These are phyloP conservation scores for Noctua pronuba DNA, from an alignment of 2,888 invertebrate species.

Conservation along the genomic window DNA sequence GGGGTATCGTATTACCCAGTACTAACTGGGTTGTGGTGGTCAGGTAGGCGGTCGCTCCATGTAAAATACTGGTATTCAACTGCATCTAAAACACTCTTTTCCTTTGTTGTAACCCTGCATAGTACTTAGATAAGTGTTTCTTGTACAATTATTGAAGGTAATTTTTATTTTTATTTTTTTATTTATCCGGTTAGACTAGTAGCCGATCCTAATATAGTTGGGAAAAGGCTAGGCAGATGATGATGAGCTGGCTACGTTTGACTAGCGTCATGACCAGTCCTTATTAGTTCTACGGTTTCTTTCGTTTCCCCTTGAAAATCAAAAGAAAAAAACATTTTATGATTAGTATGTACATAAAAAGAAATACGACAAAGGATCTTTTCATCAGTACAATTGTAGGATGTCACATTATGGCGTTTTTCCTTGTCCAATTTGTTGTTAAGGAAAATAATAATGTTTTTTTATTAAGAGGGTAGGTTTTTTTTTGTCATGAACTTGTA, in stretches of 20 bases:
- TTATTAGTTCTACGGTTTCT: not conserved
- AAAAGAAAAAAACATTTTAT: not conserved
- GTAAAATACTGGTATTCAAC: no score
- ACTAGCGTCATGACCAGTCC: not conserved
- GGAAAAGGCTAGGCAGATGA: no score
- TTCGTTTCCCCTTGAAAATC: not conserved
- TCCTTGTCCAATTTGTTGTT: conserved; percentile 18
- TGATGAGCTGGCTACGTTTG: not conserved
- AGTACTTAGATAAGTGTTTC: no score
- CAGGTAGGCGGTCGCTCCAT: no score
- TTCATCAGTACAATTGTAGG: not conserved
- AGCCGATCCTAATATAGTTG: no score
- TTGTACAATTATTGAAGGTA: no score
- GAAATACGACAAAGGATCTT: not conserved
- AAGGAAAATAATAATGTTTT: conserved; percentile 25
- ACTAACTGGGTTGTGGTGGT: no score
- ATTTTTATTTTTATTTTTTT: no score
- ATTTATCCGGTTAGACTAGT: no score
- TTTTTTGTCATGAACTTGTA: not conserved
- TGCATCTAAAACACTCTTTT: no score
- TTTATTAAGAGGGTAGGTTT: not conserved
- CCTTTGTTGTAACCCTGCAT: no score
- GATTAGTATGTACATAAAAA: conserved; percentile 5
- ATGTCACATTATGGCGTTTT: conserved; percentile 19
- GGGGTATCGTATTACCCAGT: no score